Evolutionary conservation across 92 coral and sea anemone species (phyloP), one percentile per base, ranked within the genome.

Genomic region (Muricea muricata): DNA sequence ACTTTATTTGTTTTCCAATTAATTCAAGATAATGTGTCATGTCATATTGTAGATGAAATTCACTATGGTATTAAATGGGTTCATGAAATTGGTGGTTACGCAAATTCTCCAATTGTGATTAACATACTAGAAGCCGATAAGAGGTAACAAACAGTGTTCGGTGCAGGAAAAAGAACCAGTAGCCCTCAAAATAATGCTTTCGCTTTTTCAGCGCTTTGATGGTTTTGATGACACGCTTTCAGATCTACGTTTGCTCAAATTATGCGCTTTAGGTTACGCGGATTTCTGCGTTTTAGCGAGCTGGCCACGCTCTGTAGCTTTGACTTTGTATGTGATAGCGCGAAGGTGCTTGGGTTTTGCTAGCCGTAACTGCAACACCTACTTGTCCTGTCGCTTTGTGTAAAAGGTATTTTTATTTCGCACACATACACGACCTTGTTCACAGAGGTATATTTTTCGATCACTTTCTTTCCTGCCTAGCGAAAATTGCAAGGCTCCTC

Each of bases 131-230:
- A 84, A 29, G 42, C 89, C 13, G 86, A 86, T 57, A 89, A 79
- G 47, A 84, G 84, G 78, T 70, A 84, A 41, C 50, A 84, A 25
- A 70, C 79, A 7, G 80, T 35, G n/a, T 26, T 86, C 86, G 12
- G 86, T 84, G 6, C 60, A 79, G 12, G 85, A 89, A 66, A 89
- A 89, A 60, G 89, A 88, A 50, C 81, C 89, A 3, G 79, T 85
- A 0, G 85, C 89, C 23, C 92, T 89, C 14, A 89, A 84, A 60
- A 54, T 35, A 4, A 67, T 88, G 13, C 81, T 12, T 12, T 23
- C 28, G 3, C 69, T 88, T 31, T 42, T 77, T 75, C 17, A 20
- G 0, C 37, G 84, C 20, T 84, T 65, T 68, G 82, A 85, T 1
- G 52, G 35, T 2, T 18, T 80, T 34, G 48, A 83, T 4, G 85